Base-by-base conservation (phyloP, 2,797 vertebrate genomes). In the Geotria australis region DNA sequence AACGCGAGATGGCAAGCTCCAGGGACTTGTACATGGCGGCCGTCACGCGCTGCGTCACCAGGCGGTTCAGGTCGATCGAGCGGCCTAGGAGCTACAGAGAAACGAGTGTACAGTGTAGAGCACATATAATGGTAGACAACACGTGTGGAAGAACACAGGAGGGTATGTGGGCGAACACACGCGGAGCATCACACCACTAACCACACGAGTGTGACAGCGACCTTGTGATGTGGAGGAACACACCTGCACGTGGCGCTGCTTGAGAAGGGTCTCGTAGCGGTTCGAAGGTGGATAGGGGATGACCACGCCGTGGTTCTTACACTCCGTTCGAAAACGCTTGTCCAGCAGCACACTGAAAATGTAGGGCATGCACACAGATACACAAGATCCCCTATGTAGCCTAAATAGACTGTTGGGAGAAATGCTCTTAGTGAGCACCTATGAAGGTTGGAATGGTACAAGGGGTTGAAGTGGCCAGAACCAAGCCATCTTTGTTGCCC, bases 191-290 rank as follows among this genome's bases (percentile, higher is more conserved):
- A 38, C 24, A 38, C n/a, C n/a, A n/a, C n/a, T n/a, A n/a, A n/a
- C n/a, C n/a, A n/a, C n/a, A n/a, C n/a, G n/a, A n/a, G n/a, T n/a
- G n/a, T n/a, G n/a, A n/a, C n/a, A n/a, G n/a, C n/a, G n/a, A n/a
- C 24, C 24, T 38, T 38, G 24, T 6, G 4, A 38, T 38, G 24
- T 24, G 24, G 24, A 38, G 24, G 24, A 38, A 38, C 24, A 57
- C 71, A 85, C 81, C 80, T 85, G 81, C 55, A 85, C 81, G 1
- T 85, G 81, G 61, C 81, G 77, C 70, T 85, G 81, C 61, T 85
- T 85, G 58, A 85, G 75, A 60, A 85, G 70, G 0, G 81, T 85
- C 67, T 85, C 81, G 0, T 85, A 85, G 69, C 81, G 80, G 70
- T 85, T 85, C 57, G 81, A 85, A 0, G 81, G 80, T 0, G 81